Percentiles rank a stretch among this genome's conserved stretches.
Evolutionary conservation across 2,113 vertebrate genomes (phyloP).

Genomic region (Cepphus grylle): DNA sequence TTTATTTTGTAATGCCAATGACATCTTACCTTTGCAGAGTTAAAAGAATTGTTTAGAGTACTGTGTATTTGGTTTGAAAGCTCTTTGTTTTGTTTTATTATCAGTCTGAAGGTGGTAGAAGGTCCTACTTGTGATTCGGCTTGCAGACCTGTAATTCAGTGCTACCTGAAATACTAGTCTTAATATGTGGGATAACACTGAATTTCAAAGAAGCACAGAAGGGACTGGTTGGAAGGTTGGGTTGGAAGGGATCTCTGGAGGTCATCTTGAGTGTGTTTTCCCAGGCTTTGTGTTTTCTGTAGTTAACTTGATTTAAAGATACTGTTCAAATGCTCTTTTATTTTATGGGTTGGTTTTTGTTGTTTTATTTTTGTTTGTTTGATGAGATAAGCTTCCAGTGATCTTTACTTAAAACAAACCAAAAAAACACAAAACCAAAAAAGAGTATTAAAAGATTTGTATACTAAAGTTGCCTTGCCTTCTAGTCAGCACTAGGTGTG

Average conservation of each 20-base stretch:
- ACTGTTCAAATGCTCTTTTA: neutral
- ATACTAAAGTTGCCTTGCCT: neutral
- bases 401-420: neutral
- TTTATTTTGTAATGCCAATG: neutral
- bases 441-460: neutral
- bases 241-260: neutral
- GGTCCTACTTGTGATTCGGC: neutral
- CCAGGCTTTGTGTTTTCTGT: neutral
- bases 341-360: neutral
- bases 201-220: neutral
- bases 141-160: neutral
- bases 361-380: neutral
- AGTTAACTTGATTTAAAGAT: neutral
- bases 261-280: neutral
- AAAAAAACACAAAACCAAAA: accelerated
- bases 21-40: neutral
- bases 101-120: neutral
- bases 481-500: neutral
- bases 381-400: neutral
- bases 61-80: neutral
- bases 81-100: neutral
- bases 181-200: neutral
- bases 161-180: neutral
- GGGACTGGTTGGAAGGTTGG: neutral
- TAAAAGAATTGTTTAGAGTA: neutral